A percentile compares a stretch with the other conserved stretches of the same genome.
Conservation (phyloP, 35 echinoderm and acorn worm species). For the Lytechinus pictus region DNA sequence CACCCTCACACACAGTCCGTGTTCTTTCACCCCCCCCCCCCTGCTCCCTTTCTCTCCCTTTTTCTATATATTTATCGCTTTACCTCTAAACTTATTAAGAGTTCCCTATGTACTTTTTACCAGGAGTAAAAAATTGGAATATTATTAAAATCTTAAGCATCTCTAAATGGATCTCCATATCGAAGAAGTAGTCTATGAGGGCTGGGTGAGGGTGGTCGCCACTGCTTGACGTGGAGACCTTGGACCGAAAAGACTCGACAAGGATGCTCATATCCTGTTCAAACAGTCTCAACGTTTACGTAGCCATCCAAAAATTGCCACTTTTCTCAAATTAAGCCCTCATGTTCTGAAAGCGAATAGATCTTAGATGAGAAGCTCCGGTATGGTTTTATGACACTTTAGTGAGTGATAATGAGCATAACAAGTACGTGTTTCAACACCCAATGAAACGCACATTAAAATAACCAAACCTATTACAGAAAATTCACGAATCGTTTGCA, state of each 20-base stretch:
- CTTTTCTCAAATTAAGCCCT: constrained; percentile 45
- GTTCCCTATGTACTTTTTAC: background rate
- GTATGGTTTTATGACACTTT: constrained; percentile 15
- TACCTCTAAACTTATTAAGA: background rate
- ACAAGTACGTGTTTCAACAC: constrained; percentile 3
- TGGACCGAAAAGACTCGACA: constrained; percentile 8
- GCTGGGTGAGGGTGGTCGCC: background rate
- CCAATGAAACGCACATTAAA: background rate
- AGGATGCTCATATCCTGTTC: constrained; percentile 27
- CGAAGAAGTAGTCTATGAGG: background rate
- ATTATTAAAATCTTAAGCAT: constrained; percentile 2
- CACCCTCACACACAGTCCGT: background rate
- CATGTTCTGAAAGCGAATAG: constrained; percentile 5
- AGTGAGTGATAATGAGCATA: constrained; percentile 18
- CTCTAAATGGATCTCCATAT: background rate
- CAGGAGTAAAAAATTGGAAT: background rate
- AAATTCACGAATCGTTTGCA: background rate
- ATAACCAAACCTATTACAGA: background rate
- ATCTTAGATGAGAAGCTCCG: background rate
- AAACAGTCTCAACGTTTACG: constrained; percentile 34
- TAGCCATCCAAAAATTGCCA: constrained; percentile 39
- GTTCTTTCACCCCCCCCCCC: background rate
- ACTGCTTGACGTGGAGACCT: background rate
- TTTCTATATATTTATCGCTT: background rate
- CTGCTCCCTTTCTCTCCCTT: background rate